Percentiles rank a stretch among this genome's conserved stretches.
These are phyloP conservation scores for Daubentonia madagascariensis DNA, from an alignment of 2,113 vertebrate genomes.

Conservation along the genomic window DNA sequence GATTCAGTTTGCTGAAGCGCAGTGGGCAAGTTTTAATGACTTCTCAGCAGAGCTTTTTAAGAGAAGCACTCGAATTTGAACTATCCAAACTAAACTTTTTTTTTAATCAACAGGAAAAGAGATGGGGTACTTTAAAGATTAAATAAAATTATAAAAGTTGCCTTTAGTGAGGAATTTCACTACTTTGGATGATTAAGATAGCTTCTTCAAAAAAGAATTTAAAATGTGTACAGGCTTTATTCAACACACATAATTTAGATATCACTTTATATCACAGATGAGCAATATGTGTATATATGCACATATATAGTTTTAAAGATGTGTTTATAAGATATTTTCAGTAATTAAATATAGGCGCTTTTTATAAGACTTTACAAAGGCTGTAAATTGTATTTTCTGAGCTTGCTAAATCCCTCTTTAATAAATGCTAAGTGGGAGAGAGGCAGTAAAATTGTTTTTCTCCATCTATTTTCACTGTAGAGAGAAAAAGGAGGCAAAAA, in stretches of 20 bases:
- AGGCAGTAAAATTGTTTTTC: background rate
- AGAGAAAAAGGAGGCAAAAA: background rate
- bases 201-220: background rate
- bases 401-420: background rate
- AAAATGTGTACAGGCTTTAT: background rate
- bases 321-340: background rate
- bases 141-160: constrained; percentile 53
- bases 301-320: background rate
- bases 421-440: background rate
- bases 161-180: constrained; percentile 28
- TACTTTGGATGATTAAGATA: constrained; percentile 25
- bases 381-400: background rate
- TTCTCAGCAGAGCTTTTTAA: constrained; percentile 65
- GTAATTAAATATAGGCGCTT: background rate
- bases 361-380: background rate
- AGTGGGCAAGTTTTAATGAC: constrained; percentile 74
- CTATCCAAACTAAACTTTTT: constrained; percentile 38
- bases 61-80: constrained; percentile 22
- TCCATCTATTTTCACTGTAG: background rate
- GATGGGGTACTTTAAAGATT: constrained; percentile 56
- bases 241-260: background rate
- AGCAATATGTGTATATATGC: background rate
- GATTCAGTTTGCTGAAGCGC: constrained; percentile 60
- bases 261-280: background rate
- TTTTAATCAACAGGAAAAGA: constrained; percentile 45